Percentiles rank a stretch among this genome's conserved stretches.
Conservation (phyloP, 1,140 invertebrate genomes). For the Xylocopa sonorina region DNA sequence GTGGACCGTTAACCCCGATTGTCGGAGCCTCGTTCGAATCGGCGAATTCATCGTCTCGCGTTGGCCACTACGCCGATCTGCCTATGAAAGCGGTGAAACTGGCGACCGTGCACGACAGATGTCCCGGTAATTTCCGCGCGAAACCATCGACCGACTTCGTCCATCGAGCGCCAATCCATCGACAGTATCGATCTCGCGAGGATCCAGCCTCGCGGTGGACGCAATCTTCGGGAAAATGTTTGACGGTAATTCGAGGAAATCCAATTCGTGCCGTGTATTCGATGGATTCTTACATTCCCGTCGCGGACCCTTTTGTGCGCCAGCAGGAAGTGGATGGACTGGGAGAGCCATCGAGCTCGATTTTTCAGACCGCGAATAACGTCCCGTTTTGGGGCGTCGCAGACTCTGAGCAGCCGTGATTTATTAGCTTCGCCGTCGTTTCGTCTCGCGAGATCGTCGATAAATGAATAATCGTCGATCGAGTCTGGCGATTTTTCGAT, state of each 20-base stretch:
- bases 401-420: background rate
- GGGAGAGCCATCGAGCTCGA: background rate
- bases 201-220: too few relatives aligned
- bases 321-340: background rate
- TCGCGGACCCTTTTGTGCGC: background rate
- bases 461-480: background rate
- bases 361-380: too few relatives aligned
- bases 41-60: slow-evolving; percentile 38
- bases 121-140: background rate
- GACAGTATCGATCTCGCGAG: too few relatives aligned
- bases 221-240: background rate
- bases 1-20: slow-evolving; percentile 34
- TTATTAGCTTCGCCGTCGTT: slow-evolving; percentile 5
- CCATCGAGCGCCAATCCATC: too few relatives aligned
- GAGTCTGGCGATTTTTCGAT: background rate
- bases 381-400: too few relatives aligned
- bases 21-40: slow-evolving; percentile 7
- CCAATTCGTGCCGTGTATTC: background rate
- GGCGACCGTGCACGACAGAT: slow-evolving; percentile 22
- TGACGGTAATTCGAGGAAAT: slow-evolving; percentile 3
- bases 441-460: background rate
- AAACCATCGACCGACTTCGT: background rate
- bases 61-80: background rate
- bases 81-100: slow-evolving; percentile 18
- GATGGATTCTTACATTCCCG: background rate